A percentile compares a stretch with the other conserved stretches of the same genome.
Conservation (phyloP, 2,888 invertebrate species). For the Drosophila fungiperda region DNA sequence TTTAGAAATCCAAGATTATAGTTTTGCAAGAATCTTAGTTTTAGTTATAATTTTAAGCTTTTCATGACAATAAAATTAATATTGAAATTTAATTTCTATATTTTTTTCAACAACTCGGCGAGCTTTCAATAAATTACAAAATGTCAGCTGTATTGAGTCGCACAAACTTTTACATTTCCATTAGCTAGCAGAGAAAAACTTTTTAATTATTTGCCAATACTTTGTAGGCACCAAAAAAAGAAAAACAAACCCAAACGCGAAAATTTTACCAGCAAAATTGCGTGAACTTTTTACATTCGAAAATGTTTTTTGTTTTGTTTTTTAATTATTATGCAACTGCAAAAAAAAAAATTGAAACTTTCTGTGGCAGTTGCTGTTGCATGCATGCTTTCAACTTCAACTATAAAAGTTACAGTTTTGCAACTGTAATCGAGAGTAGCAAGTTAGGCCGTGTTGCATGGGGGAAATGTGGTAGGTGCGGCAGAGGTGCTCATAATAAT, state of each 20-base stretch:
- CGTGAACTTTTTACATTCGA: constrained; percentile 27
- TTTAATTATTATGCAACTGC: constrained; percentile 53
- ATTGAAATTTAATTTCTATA: constrained; percentile 5
- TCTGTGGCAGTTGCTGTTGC: constrained; percentile 35
- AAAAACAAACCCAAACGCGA: constrained; percentile 1
- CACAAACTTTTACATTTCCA: constrained; percentile 63
- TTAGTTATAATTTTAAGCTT: neutral
- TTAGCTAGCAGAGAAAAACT: constrained; percentile 63
- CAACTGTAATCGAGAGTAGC: constrained; percentile 44
- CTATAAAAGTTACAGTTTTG: constrained; percentile 52
- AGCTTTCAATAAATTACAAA: constrained; percentile 38
- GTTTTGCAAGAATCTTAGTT: neutral
- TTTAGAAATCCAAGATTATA: neutral
- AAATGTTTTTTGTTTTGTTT: constrained; percentile 36
- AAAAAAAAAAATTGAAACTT: constrained; percentile 53
- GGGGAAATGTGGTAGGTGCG: too few species aligned
- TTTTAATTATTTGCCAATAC: constrained; percentile 75
- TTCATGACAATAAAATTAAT: neutral
- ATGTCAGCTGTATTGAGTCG: constrained; percentile 47
- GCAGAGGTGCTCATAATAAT: constrained; percentile 57
- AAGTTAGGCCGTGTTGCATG: constrained; percentile 8
- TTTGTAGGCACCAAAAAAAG: constrained; percentile 40
- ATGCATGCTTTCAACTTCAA: constrained; percentile 57
- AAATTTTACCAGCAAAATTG: constrained; percentile 19
- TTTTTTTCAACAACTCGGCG: constrained; percentile 11